These are phyloP conservation scores for Chaitophorus viminalis DNA, from an alignment of 2,888 invertebrate genomes.

Conservation along the genomic window DNA sequence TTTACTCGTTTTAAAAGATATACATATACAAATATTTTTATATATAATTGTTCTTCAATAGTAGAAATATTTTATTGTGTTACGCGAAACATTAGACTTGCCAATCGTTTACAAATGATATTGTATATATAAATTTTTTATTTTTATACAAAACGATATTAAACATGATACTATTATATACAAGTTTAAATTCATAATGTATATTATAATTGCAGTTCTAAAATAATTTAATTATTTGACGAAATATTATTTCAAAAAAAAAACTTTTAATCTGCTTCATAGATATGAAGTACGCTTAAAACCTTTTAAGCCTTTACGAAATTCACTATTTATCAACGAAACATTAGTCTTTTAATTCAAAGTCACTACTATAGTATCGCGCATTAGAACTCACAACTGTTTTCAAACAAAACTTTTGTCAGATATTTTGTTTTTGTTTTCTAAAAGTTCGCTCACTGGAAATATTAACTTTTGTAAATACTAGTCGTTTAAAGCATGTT, in stretches of 20 bases:
- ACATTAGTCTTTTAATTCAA: conserved; percentile 42
- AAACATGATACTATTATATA: background rate
- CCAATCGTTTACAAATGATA: background rate
- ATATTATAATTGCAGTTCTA: background rate
- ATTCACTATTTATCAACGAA: conserved; percentile 36
- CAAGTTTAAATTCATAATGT: background rate
- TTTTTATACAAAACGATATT: background rate
- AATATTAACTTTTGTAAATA: conserved; percentile 49
- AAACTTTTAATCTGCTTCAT: conserved; percentile 29
- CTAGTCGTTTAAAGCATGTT: conserved; percentile 43
- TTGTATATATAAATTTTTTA: background rate
- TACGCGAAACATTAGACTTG: background rate
- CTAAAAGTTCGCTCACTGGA: conserved; percentile 27
- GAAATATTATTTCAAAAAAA: conserved; percentile 12
- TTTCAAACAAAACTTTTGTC: conserved; percentile 43
- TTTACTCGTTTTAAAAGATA: background rate
- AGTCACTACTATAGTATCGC: conserved; percentile 36
- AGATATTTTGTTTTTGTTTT: conserved; percentile 49
- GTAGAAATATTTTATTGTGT: background rate
- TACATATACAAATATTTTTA: background rate
- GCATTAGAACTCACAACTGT: conserved; percentile 54
- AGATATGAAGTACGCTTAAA: conserved; percentile 11
- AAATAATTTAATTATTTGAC: background rate
- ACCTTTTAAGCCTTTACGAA: conserved; percentile 13
- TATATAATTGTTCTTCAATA: background rate